Evolutionary conservation across 2,113 vertebrate genomes (phyloP).

Genomic region (Gopherus evgoodei): DNA sequence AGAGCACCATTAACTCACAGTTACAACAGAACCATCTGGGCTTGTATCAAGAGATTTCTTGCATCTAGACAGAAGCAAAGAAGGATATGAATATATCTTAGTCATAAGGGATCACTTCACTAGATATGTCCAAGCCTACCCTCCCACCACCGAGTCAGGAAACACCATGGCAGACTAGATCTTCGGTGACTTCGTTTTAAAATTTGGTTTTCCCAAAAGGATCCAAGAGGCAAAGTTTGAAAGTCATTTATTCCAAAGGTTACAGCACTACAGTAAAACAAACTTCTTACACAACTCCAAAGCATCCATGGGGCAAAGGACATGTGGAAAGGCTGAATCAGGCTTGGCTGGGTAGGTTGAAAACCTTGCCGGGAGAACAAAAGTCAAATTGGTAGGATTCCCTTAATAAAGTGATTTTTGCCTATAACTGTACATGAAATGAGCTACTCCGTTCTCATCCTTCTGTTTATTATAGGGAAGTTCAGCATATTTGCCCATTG

Average conservation of each 20-base stretch:
- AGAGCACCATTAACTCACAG: neutral
- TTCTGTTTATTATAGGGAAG: neutral
- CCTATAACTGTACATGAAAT: neutral
- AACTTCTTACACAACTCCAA: neutral
- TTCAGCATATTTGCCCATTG: neutral
- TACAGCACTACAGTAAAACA: neutral
- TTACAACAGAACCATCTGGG: neutral
- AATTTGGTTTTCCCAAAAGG: neutral
- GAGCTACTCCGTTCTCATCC: neutral
- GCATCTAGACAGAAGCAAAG: neutral
- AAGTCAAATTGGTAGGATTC: neutral
- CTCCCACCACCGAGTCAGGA: neutral
- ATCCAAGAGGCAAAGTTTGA: neutral
- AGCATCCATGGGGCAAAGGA: neutral
- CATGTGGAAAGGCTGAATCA: neutral
- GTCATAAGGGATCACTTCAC: neutral
- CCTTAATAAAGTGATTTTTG: neutral
- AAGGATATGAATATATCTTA: neutral
- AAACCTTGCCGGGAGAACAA: neutral
- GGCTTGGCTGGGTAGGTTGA: neutral
- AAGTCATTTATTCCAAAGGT: neutral
- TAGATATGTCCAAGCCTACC: neutral
- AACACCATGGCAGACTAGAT: neutral
- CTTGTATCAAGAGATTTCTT: neutral
- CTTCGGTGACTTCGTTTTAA: neutral